Percentiles rank a stretch among this genome's conserved stretches.
Evolutionary conservation across 2,888 invertebrate genomes (phyloP).

Genomic region (Pseudococcus jackbeardsleyi): DNA sequence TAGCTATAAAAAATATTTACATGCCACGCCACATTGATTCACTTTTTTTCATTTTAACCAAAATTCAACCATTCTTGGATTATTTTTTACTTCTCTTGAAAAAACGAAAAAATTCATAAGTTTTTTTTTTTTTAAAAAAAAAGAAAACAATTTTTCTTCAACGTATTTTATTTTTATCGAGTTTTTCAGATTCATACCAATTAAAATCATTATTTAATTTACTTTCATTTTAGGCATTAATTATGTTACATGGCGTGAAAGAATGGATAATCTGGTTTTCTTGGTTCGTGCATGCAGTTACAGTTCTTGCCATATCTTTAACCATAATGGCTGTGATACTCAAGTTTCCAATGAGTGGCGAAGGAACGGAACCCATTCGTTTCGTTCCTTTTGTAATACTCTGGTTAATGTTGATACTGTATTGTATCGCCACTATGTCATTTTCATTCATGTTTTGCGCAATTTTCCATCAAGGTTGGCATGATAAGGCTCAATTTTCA

Average conservation of each 20-base stretch:
- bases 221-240: background rate
- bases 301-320: background rate
- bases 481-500: too few species aligned
- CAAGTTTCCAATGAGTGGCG: background rate
- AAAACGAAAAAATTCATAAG: too few species aligned
- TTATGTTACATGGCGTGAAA: background rate
- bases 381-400: background rate
- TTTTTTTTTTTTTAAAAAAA: too few species aligned
- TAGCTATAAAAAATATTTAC: too few species aligned
- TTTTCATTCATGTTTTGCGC: conserved; percentile 23
- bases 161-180: too few species aligned
- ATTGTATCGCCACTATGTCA: conserved; percentile 13
- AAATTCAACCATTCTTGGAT: too few species aligned
- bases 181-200: too few species aligned
- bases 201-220: too few species aligned
- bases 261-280: conserved; percentile 32
- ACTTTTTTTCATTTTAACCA: too few species aligned
- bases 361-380: background rate
- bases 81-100: too few species aligned
- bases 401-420: background rate
- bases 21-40: too few species aligned
- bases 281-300: background rate
- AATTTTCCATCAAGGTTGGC: background rate
- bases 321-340: background rate
- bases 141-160: too few species aligned